Evolutionary conservation across 2,888 invertebrate species (phyloP), one percentile per base, ranked within the genome.

Genomic region (Platynereis dumerilii): DNA sequence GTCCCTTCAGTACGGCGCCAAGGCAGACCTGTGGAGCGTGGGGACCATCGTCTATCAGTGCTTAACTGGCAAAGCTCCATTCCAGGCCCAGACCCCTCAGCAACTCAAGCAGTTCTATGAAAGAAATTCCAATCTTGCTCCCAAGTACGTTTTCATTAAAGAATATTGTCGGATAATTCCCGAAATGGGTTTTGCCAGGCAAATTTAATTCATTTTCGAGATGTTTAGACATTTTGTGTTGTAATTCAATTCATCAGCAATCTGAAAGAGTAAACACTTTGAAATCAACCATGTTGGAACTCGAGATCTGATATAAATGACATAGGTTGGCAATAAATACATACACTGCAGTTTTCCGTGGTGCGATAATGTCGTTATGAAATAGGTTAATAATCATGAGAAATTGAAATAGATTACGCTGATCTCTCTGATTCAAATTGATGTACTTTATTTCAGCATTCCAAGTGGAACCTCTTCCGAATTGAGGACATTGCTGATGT

Each of bases 11-110:
- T 99, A 99, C 83, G 96, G 96, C 85, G 97, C 96, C 62, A 99
- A 99, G 87, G 99, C 99, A 12, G 99, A 99, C 87, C 88, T 99
- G 66, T 99, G 99, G 98, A 97, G 97, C 74, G 88, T 99, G 76
- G 99, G 99, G 62, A 99, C 98, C 22, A 99, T 99, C 77, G 93
- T 99, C 67, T 97, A 94, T 86, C 96, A 97, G 86, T 99, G 99
- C 86, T 88, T 99, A 72, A 97, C 96, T 28, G 97, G 98, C 69
- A 96, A 96, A 86, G 99, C 99, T 45, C 99, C 99, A 34, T 99
- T 99, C 86, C 92, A 94, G 86, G 99, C 99, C 55, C 92, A 93
- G 79, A 97, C 96, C 22, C 99, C 99, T 17, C 96, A 96, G 83
- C 96, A 96, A 76, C 88, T 99, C 68, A 98, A 97, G 85, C 91